Evolutionary conservation across 2,797 vertebrate genomes (phyloP).

Genomic region (Setipinna tenuifilis): DNA sequence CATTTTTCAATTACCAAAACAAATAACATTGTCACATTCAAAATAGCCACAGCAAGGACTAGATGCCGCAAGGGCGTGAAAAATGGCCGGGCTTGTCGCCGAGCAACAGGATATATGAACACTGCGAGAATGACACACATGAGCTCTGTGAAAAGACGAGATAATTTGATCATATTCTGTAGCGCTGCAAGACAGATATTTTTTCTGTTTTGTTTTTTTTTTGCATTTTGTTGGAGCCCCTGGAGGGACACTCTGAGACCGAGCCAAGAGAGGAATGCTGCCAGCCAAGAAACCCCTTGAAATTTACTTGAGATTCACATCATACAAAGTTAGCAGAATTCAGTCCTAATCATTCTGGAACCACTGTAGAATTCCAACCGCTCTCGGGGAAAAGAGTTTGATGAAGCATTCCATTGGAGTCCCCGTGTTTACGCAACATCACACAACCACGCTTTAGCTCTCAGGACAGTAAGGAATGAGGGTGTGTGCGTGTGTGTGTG

Average conservation of each 20-base stretch:
- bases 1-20: constrained; percentile 28
- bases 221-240: not conserved
- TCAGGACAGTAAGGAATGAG: not conserved
- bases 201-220: too few species aligned
- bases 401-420: constrained; percentile 16
- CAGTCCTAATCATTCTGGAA: not conserved
- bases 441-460: not conserved
- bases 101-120: constrained; percentile 18
- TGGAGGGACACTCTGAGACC: not conserved
- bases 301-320: not conserved
- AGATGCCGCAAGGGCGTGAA: not conserved
- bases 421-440: constrained; percentile 6
- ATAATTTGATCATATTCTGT: constrained; percentile 18
- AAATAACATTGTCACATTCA: constrained; percentile 26
- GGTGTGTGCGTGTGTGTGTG: too few species aligned
- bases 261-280: not conserved
- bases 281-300: not conserved
- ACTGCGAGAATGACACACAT: not conserved
- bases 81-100: not conserved
- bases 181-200: not conserved
- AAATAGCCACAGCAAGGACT: constrained; percentile 6
- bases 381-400: not conserved
- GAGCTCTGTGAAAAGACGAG: not conserved
- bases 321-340: not conserved
- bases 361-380: constrained; percentile 18